A percentile compares a stretch with the other conserved stretches of the same genome.
Conservation (phyloP, 2,888 invertebrate species). For the Drosophila pseudotakahashii region DNA sequence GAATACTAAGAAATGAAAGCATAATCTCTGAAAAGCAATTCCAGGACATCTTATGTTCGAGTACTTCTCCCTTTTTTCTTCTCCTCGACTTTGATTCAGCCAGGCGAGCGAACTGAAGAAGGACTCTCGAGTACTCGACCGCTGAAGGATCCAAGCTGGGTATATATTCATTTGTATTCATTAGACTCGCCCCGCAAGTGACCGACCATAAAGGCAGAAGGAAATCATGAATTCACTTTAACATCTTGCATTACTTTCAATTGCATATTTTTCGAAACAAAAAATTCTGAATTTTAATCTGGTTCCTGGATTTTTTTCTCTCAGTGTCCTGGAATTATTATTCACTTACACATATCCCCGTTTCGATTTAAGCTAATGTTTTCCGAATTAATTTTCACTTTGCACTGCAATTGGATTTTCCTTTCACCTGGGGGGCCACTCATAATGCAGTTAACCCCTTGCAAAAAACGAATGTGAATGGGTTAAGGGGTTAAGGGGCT, state of each 20-base stretch:
- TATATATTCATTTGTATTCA: conserved; percentile 35
- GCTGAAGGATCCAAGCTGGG: conserved; percentile 25
- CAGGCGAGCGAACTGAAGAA: conserved; percentile 3
- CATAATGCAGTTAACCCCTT: conserved; percentile 31
- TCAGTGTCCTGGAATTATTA: conserved; percentile 5
- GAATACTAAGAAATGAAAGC: no score
- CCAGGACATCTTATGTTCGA: conserved; percentile 6
- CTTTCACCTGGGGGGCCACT: conserved; percentile 26
- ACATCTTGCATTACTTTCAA: not conserved
- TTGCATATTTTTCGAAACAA: no score
- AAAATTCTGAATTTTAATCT: not conserved
- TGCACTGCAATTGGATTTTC: conserved; percentile 33
- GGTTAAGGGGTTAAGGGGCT: not conserved
- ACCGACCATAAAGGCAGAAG: not conserved
- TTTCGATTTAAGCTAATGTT: conserved; percentile 36
- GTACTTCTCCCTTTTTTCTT: not conserved
- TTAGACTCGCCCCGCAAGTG: conserved; percentile 17
- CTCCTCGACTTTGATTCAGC: not conserved
- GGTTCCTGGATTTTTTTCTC: not conserved
- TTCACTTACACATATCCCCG: conserved; percentile 8
- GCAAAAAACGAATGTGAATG: conserved; percentile 4
- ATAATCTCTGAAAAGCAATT: not conserved
- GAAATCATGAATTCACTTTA: conserved; percentile 1
- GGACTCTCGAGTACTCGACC: conserved; percentile 16
- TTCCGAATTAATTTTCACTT: conserved; percentile 38